Evolutionary conservation across 2,888 invertebrate species (phyloP).

Genomic region (Philhelius pedissequus): DNA sequence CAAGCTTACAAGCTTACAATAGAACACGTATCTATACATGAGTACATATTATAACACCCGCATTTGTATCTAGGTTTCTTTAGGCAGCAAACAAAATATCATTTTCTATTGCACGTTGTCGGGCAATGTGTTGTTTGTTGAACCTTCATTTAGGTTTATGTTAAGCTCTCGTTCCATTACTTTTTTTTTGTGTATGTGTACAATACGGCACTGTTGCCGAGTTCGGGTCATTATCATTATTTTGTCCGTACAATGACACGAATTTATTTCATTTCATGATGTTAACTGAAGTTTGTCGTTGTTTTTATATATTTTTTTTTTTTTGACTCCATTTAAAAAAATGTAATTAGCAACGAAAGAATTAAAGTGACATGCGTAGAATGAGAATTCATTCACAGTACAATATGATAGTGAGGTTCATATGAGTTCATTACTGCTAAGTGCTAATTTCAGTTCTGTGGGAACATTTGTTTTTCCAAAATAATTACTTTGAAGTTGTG

Average conservation of each 20-base stretch:
- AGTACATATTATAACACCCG: conserved; percentile 15
- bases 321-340: conserved; percentile 9
- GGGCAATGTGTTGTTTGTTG: conserved; percentile 32
- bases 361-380: conserved; percentile 19
- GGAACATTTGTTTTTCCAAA: neutral
- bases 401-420: neutral
- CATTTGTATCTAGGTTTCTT: conserved; percentile 40
- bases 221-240: conserved; percentile 48
- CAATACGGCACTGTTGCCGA: neutral
- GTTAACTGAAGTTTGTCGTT: conserved; percentile 8
- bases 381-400: neutral
- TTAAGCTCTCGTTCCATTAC: conserved; percentile 27
- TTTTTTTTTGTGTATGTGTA: neutral
- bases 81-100: neutral
- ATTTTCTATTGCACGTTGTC: neutral
- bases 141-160: conserved; percentile 38
- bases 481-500: neutral
- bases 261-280: conserved; percentile 2
- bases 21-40: conserved; percentile 2
- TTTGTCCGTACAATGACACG: conserved; percentile 46
- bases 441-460: neutral
- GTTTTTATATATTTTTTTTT: conserved; percentile 1
- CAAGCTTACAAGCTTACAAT: conserved; percentile 11
- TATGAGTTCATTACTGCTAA: neutral
- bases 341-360: conserved; percentile 23